Evolutionary conservation across 2,113 vertebrate species (phyloP).

Genomic region (Pontoporia blainvillei): DNA sequence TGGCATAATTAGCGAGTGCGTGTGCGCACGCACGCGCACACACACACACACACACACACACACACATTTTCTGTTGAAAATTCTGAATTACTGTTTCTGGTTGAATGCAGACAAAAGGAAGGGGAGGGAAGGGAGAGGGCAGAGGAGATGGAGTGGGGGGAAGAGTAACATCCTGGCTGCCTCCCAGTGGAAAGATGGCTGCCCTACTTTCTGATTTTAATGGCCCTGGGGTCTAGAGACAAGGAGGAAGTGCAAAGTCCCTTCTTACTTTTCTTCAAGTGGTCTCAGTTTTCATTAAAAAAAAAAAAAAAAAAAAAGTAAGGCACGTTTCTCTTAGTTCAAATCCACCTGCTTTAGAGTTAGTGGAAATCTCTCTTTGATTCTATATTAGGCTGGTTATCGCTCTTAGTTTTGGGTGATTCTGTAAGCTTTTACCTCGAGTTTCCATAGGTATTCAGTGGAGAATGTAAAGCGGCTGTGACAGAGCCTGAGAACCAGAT

Average conservation of each 20-base stretch:
- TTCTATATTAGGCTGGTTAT: neutral
- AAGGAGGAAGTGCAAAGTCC: neutral
- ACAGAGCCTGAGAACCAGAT: neutral
- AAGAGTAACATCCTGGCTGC: neutral
- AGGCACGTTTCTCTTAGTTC: neutral
- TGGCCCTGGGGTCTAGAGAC: neutral
- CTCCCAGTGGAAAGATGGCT: neutral
- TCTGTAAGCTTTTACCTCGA: neutral
- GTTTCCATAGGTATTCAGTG: neutral
- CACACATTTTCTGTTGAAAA: neutral
- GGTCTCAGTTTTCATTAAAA: neutral
- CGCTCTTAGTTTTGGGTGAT: neutral
- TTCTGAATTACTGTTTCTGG: neutral
- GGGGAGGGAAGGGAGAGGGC: neutral
- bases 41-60: neutral
- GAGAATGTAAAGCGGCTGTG: neutral
- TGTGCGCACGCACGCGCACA: too few relatives aligned
- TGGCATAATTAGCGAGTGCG: neutral
- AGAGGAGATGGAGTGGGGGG: fast-evolving
- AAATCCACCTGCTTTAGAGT: neutral
- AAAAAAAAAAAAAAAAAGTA: neutral
- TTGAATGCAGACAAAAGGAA: neutral
- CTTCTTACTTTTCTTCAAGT: neutral
- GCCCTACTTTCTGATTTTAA: neutral
- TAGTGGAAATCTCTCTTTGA: neutral